Base-by-base conservation (phyloP, 2,888 invertebrate genomes). In the Buathra laborator region DNA sequence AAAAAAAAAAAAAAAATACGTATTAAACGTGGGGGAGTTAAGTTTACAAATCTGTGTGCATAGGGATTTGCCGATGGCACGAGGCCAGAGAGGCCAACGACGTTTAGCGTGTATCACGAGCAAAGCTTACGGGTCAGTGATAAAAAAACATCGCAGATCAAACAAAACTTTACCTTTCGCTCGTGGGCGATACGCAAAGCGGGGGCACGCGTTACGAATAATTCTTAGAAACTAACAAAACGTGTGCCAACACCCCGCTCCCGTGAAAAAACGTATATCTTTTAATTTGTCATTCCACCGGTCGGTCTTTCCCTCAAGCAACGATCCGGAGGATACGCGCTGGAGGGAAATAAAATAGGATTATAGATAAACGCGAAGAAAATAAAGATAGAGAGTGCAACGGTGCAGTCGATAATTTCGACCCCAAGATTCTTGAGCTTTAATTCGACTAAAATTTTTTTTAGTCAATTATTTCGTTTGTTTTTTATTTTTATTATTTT, bases 201-300 rank as follows among this genome's bases (percentile, higher is more conserved):
- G 46, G 71, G 66, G 79, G 66, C 70, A 75, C 74, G 64, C 29
- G 56, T 77, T 81, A 85, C 81, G 86, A 82, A 87, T 89, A 85
- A 86, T 87, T 67, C 81, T 83, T 79, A 82, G 86, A 90, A 90
- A 72, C 83, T 86, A 84, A 85, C 83, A 82, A 86, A 75, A 64
- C 32, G 29, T 29, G 53, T n/a, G 64, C 59, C 24, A 76, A 70
- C 46, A 37, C 14, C 12, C 78, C 14, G 2, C 53, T 12, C 5
- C 37, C 37, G 37, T 37, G 37, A 37, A 37, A 37, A 37, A 37
- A 4, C 6, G 37, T 12, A 19, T 56, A 48, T 37, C 59, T 70
- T 46, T 51, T 37, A 19, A 78, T 70, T 67, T 37, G 29, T 59
- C 56, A 59, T 62, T 14, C 32, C 14, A 62, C 32, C 32, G 37